phyloP scores from a whole-genome alignment of 2,797 vertebrate species.

The Bufotes viridis region DNA sequence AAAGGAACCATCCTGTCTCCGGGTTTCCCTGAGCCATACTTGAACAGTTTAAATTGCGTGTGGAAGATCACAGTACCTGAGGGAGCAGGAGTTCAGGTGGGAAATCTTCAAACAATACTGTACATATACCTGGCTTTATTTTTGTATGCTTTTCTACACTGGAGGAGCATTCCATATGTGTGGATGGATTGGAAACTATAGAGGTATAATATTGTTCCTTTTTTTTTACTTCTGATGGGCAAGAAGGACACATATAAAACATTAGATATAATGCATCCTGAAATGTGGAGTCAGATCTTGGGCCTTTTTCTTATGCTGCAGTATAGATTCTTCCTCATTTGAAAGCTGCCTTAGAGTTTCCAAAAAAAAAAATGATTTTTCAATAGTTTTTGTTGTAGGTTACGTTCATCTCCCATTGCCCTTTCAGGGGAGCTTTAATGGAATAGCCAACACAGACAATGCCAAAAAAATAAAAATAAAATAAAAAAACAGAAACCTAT shows the following conservation, averaged over 20 bases:
- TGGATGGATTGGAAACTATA: not conserved
- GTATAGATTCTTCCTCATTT: too few species aligned
- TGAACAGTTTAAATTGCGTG: conserved; percentile 97
- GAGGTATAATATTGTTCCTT: not conserved
- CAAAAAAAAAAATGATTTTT: too few species aligned
- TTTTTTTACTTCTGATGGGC: not conserved
- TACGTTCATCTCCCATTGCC: too few species aligned
- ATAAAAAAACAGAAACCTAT: too few species aligned
- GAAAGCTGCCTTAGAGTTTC: too few species aligned
- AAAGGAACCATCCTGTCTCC: conserved; percentile 96
- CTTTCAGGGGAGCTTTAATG: too few species aligned
- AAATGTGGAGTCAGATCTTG: too few species aligned
- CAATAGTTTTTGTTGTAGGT: too few species aligned
- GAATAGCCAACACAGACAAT: too few species aligned
- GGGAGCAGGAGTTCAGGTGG: conserved; percentile 96
- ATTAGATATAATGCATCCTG: too few species aligned
- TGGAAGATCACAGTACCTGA: conserved; percentile 98
- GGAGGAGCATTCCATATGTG: not conserved
- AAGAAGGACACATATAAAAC: not conserved
- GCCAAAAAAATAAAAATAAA: too few species aligned
- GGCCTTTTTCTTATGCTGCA: too few species aligned
- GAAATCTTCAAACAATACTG: not conserved
- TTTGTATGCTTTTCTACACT: not conserved
- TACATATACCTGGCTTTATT: not conserved
- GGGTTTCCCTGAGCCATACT: conserved; percentile 95